Percentiles rank a stretch among this genome's conserved stretches.
These are phyloP conservation scores for Eubasilissa regina DNA, from an alignment of 1,140 invertebrate species.

Conservation along the genomic window DNA sequence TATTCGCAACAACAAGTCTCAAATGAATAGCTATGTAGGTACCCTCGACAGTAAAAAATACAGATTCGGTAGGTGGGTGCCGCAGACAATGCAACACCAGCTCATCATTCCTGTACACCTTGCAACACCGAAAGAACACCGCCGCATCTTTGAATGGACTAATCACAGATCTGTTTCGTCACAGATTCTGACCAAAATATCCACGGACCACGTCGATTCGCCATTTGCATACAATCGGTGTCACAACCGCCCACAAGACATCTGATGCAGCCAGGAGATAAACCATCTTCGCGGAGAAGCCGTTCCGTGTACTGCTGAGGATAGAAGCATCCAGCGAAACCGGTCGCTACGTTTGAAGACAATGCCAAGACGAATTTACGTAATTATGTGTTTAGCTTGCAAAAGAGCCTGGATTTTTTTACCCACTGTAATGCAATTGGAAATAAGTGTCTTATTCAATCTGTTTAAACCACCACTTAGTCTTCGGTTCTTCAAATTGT, in stretches of 20 bases:
- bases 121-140: background rate
- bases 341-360: background rate
- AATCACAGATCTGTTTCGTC: slow-evolving; percentile 24
- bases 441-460: no score
- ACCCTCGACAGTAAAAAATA: no score
- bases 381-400: slow-evolving; percentile 31
- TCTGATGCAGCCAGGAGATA: slow-evolving; percentile 9
- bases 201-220: background rate
- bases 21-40: no score
- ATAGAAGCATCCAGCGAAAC: slow-evolving; percentile 29
- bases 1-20: no score
- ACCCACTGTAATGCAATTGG: no score
- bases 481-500: no score
- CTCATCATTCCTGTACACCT: no score
- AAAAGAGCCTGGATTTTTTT: background rate
- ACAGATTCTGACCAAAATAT: slow-evolving; percentile 38
- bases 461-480: no score
- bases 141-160: background rate
- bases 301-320: background rate
- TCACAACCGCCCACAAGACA: slow-evolving; percentile 31
- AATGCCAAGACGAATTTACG: slow-evolving; percentile 36
- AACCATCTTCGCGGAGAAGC: background rate
- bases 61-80: no score
- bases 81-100: no score
- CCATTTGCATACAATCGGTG: slow-evolving; percentile 38